Base-by-base conservation (phyloP, 2,113 vertebrate species). In the Hemicordylus capensis region DNA sequence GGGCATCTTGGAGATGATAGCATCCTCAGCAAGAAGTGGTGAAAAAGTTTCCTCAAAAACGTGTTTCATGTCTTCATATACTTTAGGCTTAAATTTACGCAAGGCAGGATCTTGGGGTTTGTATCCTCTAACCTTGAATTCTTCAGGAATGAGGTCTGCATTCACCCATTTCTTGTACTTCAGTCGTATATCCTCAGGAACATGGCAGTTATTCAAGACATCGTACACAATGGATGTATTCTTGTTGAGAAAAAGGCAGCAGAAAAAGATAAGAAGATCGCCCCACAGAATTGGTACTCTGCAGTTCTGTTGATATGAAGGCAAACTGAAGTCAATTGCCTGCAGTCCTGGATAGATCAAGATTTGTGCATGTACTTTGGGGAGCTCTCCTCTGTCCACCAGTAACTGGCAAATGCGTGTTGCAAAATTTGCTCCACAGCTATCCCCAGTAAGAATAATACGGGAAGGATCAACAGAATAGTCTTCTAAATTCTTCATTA, bases 271-370 rank as follows among this genome's bases (percentile, higher is more conserved):
- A 17, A 92, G 31, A 0, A 95, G 83, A 54, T 90, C 89, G 24
- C 84, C 81, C 63, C 93, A 95, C 86, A 97, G 92, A 85, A 97
- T 42, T 56, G 96, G 96, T 86, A 96, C 93, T 2, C 90, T 86
- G 37, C 93, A 89, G 89, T 97, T 97, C 88, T 96, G 95, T 87
- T 93, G 94, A 88, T 96, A 95, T 11, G 96, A 98, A 34, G 90
- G 90, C 64, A 93, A n/a, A 34, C 79, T 72, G 0, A 91, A 66
- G 76, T 80, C 86, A 39, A 89, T 93, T 91, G 91, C 95, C 93
- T 98, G 96, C 76, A 97, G 67, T 0, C 81, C 42, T 1, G 96
- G 97, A 76, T 95, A 96, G 91, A 98, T 92, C 78, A 97, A 90
- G 67, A 97, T 85, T 90, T 97, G 97, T 82, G 96, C 96, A 8